phyloP scores from a whole-genome alignment of 2,797 vertebrate genomes.

The Chiloscyllium punctatum region DNA sequence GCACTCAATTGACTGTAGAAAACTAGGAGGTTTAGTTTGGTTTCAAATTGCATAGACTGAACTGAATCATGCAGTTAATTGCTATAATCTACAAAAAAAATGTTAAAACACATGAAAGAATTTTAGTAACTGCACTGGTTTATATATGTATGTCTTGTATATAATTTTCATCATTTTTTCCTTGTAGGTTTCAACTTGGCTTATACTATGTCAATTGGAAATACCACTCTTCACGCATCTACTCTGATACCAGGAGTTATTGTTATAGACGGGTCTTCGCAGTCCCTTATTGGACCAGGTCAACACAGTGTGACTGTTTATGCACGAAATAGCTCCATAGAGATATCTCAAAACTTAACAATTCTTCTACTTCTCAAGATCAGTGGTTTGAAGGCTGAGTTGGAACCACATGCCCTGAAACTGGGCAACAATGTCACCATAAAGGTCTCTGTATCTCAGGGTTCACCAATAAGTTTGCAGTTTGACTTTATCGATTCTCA shows the following conservation, averaged over 20 bases:
- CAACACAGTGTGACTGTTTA: not conserved
- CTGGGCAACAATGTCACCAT: not conserved
- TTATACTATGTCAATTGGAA: conserved; percentile 8
- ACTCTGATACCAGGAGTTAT: not conserved
- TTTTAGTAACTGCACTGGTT: not conserved
- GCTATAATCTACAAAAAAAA: not conserved
- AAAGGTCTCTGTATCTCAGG: not conserved
- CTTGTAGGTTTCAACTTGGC: not conserved
- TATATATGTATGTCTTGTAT: not conserved
- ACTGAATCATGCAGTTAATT: not conserved
- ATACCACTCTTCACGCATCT: not conserved
- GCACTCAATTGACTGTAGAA: not conserved
- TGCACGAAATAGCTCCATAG: not conserved
- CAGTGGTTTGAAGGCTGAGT: not conserved
- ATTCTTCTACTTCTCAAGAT: not conserved
- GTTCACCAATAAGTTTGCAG: not conserved
- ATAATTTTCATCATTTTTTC: not conserved
- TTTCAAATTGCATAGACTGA: not conserved
- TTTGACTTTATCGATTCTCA: conserved; percentile 17
- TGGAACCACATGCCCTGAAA: not conserved
- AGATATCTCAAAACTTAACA: not conserved
- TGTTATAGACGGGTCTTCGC: not conserved
- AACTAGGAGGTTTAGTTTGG: not conserved
- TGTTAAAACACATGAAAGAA: not conserved
- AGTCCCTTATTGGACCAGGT: conserved; percentile 7